Base-by-base conservation (phyloP, 2,797 vertebrate species). In the Pipistrellus pygmaeus region DNA sequence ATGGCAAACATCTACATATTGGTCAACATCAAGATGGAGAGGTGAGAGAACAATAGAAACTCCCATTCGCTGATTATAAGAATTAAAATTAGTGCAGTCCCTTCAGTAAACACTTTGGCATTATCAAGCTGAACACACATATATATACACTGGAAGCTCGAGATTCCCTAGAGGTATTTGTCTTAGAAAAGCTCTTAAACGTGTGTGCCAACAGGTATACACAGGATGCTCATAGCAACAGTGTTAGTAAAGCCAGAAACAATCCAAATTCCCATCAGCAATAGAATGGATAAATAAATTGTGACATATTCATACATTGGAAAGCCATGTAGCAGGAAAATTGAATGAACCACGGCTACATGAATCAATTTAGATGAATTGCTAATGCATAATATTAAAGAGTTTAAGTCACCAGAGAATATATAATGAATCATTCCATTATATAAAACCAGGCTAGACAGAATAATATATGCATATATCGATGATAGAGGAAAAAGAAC, bases 211-310 rank as follows among this genome's bases (percentile, higher is more conserved):
- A 57, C 2, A 35, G 60, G 53, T 41, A 23, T 5, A 51, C 23
- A 71, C 41, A 64, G 30, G 57, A 82, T 64, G 23, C 84, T 77
- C 87, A 25, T 57, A 73, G 35, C 21, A 38, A 23, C 13, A 4
- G n/a, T 51, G 35, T 85, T 88, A n/a, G 10, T 30, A 88, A 62
- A 71, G 53, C 94, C 82, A 55, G 48, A 32, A 83, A 85, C 41
- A 73, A 91, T 68, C 44, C 90, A 78, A 64, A 88, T 75, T 92
- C 44, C 69, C 78, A 25, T 66, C 91, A 93, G 69, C 72, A 90
- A 64, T 5, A 78, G n/a, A 85, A 92, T 51, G 75, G 41, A 51
- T 38, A 84, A 66, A 77, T 78, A 85, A 84, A 87, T 10, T 85
- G 64, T 73, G 69, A 57, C 53, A 68, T 86, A 75, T 17, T 64